Evolutionary conservation across 2,113 vertebrate genomes (phyloP).

Genomic region (Myotis brandtii): DNA sequence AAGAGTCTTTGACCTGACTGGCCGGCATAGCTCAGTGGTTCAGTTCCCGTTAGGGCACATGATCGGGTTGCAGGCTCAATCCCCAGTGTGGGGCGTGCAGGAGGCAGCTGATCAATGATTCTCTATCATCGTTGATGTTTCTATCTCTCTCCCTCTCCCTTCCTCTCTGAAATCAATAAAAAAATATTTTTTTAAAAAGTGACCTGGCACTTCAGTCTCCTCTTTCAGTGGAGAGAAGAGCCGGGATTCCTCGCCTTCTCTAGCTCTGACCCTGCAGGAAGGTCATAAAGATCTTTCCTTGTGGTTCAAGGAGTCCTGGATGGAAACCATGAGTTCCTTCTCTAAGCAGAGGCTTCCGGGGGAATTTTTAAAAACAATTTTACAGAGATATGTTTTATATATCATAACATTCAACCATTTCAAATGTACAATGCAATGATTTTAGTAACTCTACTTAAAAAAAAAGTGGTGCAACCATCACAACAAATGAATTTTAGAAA

Average conservation of each 20-base stretch:
- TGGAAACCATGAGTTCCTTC: background rate
- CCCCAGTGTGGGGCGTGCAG: too few relatives aligned
- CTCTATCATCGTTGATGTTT: too few relatives aligned
- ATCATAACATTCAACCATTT: background rate
- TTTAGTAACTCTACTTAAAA: background rate
- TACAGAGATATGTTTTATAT: background rate
- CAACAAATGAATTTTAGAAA: background rate
- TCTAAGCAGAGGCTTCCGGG: background rate
- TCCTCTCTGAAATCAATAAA: too few relatives aligned
- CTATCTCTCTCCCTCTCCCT: too few relatives aligned
- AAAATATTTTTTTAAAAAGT: background rate
- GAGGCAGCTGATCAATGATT: too few relatives aligned
- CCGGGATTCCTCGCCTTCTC: background rate
- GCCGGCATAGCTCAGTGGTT: too few relatives aligned
- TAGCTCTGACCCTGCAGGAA: background rate
- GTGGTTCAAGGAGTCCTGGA: background rate
- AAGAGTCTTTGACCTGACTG: background rate
- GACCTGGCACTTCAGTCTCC: rapidly evolving
- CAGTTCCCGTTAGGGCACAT: too few relatives aligned
- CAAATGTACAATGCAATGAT: too few relatives aligned
- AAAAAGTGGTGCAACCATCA: background rate
- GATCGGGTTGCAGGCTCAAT: too few relatives aligned
- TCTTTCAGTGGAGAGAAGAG: background rate
- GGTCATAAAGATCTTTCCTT: background rate
- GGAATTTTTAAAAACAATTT: background rate